Evolutionary conservation across 2,797 vertebrate genomes (phyloP), one percentile per base, ranked within the genome.

Genomic region (Rhadinocentrus ornatus): DNA sequence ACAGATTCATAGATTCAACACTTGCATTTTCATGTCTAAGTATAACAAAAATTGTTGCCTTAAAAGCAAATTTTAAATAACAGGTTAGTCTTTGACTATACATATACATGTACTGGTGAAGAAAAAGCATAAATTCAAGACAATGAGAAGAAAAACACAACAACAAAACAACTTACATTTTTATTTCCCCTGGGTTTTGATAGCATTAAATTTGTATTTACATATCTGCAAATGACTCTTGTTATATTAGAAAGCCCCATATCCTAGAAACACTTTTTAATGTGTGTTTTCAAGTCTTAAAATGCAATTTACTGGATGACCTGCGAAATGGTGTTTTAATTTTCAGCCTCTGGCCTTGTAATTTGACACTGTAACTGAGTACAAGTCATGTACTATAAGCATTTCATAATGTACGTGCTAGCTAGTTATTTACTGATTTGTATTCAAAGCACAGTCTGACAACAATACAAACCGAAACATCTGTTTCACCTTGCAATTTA

Each of bases 371-470:
- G 35, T 46, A 12, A 20, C 22, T 64, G 24, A 48, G n/a, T 50
- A 50, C n/a, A 50, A 50, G n/a, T 50, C 46, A 50, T 50, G 46
- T 50, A 22, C 46, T 22, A 11, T 20, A 24, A 50, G n/a, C n/a
- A 48, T 34, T 22, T 8, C 13, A 37, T 35, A 59, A 69, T 29
- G 16, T 44, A 53, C 41, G 52, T n/a, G 13, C 39, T 16, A 15
- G 39, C 5, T 41, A 4, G 3, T 13, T 37, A 37, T 13, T 37
- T 37, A 41, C 16, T 70, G 6, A 20, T 56, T 50, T 32, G 1
- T 13, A 15, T 62, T 73, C 4, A 73, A 50, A 69, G 56, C 26
- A 32, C 13, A 59, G 9, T n/a, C 44, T 65, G 32, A 69, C 26
- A 60, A 9, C 31, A 39, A 16, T 11, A 34, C 34, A 44, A 52